Conservation (phyloP, 2,888 invertebrate genomes). For the Cataglyphis altisquamis region DNA sequence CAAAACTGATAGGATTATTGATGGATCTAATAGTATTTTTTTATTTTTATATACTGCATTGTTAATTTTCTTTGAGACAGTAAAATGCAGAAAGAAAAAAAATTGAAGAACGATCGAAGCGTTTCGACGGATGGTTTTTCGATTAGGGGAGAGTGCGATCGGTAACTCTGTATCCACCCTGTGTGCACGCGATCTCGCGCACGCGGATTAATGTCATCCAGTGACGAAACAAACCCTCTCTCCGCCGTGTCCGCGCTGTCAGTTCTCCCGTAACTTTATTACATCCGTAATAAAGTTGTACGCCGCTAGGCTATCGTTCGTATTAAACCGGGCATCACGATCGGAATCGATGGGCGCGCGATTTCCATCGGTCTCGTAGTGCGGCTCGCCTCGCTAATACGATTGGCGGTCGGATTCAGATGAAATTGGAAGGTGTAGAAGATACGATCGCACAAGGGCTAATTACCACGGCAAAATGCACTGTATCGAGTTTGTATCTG, state of each 20-base stretch:
- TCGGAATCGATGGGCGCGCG: slow-evolving; percentile 52
- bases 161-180: slow-evolving; percentile 30
- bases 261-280: slow-evolving; percentile 54
- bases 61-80: background rate
- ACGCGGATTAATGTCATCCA: slow-evolving; percentile 40
- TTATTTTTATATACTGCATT: background rate
- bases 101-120: background rate
- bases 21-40: no score
- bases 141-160: slow-evolving; percentile 16
- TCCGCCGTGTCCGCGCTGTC: slow-evolving; percentile 37
- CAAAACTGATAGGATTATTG: no score
- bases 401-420: slow-evolving; percentile 53
- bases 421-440: slow-evolving; percentile 55
- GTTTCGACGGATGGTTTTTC: background rate
- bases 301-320: slow-evolving; percentile 55
- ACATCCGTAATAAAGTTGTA: slow-evolving; percentile 53
- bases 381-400: slow-evolving; percentile 50
- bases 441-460: slow-evolving; percentile 44
- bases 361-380: slow-evolving; percentile 53
- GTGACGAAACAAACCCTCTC: slow-evolving; percentile 47
- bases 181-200: slow-evolving; percentile 24
- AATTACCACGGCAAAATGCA: slow-evolving; percentile 42
- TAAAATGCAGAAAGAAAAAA: background rate
- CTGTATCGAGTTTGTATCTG: slow-evolving; percentile 24
- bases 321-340: slow-evolving; percentile 55